phyloP scores from a whole-genome alignment of 2,888 invertebrate species.

The Stenurella melanura region DNA sequence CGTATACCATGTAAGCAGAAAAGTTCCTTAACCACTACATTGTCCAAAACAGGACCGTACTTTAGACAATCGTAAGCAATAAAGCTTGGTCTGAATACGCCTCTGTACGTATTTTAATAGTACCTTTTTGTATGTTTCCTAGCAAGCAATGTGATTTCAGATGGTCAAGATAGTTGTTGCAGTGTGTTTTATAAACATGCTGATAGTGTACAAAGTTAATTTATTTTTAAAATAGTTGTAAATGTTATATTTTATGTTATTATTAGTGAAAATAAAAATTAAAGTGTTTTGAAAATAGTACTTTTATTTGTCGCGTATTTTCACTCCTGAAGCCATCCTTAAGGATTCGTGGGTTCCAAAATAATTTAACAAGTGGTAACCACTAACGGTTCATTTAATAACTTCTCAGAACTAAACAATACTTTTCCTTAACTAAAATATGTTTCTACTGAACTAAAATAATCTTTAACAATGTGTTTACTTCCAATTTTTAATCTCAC shows the following conservation, averaged over 20 bases:
- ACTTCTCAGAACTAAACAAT: no score
- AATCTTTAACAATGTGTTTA: no score
- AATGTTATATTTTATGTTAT: conserved; percentile 10
- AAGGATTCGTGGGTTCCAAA: no score
- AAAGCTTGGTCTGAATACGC: not conserved
- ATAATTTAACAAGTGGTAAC: no score
- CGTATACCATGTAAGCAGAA: not conserved
- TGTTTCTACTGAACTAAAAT: no score
- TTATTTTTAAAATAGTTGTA: conserved; percentile 27
- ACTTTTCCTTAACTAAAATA: no score
- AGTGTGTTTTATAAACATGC: conserved; percentile 32
- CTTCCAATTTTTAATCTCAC: no score
- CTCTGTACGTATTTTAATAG: not conserved
- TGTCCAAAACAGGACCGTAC: not conserved
- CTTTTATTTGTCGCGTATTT: conserved; percentile 15
- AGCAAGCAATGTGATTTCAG: conserved; percentile 1
- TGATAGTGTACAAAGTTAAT: conserved; percentile 37
- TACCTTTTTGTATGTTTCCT: not conserved
- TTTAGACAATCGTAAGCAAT: no score
- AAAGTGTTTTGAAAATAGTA: not conserved
- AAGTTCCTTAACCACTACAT: not conserved
- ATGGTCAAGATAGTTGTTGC: conserved; percentile 2
- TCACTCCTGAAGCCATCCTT: no score
- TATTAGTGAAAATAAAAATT: not conserved
- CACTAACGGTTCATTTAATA: no score